phyloP scores from a whole-genome alignment of 2,888 invertebrate species.

The Abscondita cerata region DNA sequence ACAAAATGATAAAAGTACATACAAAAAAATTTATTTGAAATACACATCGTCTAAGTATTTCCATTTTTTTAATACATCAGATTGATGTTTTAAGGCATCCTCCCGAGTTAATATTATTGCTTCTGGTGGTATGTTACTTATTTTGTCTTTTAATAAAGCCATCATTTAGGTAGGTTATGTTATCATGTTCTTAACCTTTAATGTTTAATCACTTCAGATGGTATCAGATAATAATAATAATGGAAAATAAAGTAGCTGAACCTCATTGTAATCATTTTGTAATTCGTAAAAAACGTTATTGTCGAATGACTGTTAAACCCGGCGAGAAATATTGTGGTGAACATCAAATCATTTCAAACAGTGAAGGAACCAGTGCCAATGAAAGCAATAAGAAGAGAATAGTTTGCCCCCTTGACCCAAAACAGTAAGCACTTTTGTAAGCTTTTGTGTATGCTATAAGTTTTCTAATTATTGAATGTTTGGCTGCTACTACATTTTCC shows the following conservation, averaged over 20 bases:
- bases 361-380: conserved; percentile 13
- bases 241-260: not conserved
- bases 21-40: conserved; percentile 44
- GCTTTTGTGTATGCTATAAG: too few relatives aligned
- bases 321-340: conserved; percentile 77
- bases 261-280: conserved; percentile 71
- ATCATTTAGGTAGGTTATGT: conserved; percentile 50
- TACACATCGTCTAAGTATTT: conserved; percentile 67
- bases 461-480: too few relatives aligned
- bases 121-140: conserved; percentile 64
- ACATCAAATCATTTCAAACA: conserved; percentile 60
- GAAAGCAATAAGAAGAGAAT: conserved; percentile 58
- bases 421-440: too few relatives aligned
- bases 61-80: conserved; percentile 68
- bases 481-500: too few relatives aligned
- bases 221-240: too few relatives aligned
- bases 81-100: conserved; percentile 67
- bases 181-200: too few relatives aligned
- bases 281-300: conserved; percentile 73
- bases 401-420: conserved; percentile 75
- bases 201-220: too few relatives aligned
- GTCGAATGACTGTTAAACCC: conserved; percentile 77
- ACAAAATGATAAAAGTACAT: conserved; percentile 19
- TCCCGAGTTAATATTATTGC: conserved; percentile 64
- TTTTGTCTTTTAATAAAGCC: conserved; percentile 64